Base-by-base conservation (phyloP, 2,113 vertebrate genomes). In the Pycnonotus jocosus region DNA sequence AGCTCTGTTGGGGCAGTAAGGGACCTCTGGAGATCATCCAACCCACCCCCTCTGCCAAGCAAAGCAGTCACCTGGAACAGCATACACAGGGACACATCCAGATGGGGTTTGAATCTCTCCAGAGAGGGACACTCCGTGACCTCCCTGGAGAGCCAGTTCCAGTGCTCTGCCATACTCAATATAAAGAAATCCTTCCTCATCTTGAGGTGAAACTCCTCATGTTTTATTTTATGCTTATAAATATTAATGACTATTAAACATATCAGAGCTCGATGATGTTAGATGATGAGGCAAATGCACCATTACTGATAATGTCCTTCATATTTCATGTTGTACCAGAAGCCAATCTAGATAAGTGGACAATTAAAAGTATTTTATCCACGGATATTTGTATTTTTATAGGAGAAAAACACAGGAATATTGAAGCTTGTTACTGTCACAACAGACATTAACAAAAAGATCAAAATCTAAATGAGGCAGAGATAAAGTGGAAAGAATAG, bases 41-140 rank as follows among this genome's bases (percentile, higher is more conserved):
- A 12, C 7, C 11, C 2, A 15, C 3, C 5, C 5, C 6, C 7
- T 4, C 17, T 2, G 6, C 10, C n/a, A 54, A 61, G 58, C 11
- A 28, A 61, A n/a, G 24, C 20, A 47, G 24, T 48, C 11, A 27
- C 21, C 21, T 27, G 56, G 40, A 40, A 17, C n/a, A 68, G 16
- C 3, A 47, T 23, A 53, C 33, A 25, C 7, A 30, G 45, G 78
- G 27, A 35, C 30, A 31, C 6, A 12, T 27, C 20, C 24, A 15
- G 9, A 9, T 31, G 40, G 10, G 1, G 35, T 74, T 61, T 40
- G 14, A 47, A 40, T 40, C 25, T n/a, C 54, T 47, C 24, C 47
- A 30, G 53, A 30, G 45, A 45, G 23, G n/a, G 3, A 74, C 18
- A 31, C 11, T 47, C 19, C n/a, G 25, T 14, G 14, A 38, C 5